A percentile compares a stretch with the other conserved stretches of the same genome.
Evolutionary conservation across 1,140 invertebrate species (phyloP).

Genomic region (Platyscapa corneri): DNA sequence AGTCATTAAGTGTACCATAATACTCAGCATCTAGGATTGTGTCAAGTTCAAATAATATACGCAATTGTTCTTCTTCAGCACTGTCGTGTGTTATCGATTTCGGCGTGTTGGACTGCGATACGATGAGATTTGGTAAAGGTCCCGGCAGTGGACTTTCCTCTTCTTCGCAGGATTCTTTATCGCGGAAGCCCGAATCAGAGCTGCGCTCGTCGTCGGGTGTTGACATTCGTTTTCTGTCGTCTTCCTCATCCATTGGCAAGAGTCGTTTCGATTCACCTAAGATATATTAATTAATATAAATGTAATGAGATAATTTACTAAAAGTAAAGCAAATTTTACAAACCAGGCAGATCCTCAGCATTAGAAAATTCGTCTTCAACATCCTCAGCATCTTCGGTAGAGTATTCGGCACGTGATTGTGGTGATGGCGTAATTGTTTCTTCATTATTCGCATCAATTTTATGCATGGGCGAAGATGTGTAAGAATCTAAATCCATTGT

Average conservation of each 20-base stretch:
- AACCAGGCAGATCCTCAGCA: slow-evolving; percentile 59
- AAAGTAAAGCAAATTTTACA: slow-evolving; percentile 23
- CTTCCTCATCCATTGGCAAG: slow-evolving; percentile 67
- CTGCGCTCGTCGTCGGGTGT: slow-evolving; percentile 76
- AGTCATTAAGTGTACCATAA: slow-evolving; percentile 62
- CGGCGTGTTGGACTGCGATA: slow-evolving; percentile 47
- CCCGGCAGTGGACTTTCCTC: slow-evolving; percentile 69
- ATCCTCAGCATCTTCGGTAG: slow-evolving; percentile 59
- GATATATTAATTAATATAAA: slow-evolving; percentile 14
- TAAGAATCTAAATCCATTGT: slow-evolving; percentile 61
- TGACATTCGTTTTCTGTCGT: slow-evolving; percentile 71
- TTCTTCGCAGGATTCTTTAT: slow-evolving; percentile 75
- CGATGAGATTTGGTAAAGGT: slow-evolving; percentile 40
- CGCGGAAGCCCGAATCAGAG: slow-evolving; percentile 75
- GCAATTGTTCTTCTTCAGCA: slow-evolving; percentile 68
- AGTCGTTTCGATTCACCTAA: slow-evolving; percentile 39
- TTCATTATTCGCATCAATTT: slow-evolving; percentile 51
- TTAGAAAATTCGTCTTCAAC: slow-evolving; percentile 63
- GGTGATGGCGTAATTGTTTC: slow-evolving; percentile 59
- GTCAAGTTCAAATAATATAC: slow-evolving; percentile 68
- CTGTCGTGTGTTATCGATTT: slow-evolving; percentile 50
- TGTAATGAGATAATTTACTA: not conserved
- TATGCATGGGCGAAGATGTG: slow-evolving; percentile 24
- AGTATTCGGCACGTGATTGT: slow-evolving; percentile 59
- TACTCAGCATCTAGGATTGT: slow-evolving; percentile 70